Base-by-base conservation (phyloP, 2,113 vertebrate species). In the Zapornia atra region DNA sequence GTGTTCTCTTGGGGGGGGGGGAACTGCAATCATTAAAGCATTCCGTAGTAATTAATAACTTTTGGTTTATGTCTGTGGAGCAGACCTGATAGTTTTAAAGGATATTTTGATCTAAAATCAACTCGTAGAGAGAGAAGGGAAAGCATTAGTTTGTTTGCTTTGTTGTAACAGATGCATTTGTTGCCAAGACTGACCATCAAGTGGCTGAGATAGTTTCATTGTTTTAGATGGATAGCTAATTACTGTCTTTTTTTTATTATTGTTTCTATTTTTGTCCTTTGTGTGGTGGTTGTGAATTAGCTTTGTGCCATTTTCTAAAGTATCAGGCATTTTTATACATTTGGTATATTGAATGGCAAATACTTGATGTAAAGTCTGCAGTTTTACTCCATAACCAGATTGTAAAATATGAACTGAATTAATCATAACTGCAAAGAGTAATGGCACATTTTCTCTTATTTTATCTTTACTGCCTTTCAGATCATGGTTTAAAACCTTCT, bases 361-460 rank as follows among this genome's bases (percentile, higher is more conserved):
- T 98, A 94, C 96, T 98, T 98, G 98, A 98, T 98, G 97, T 98
- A 98, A 98, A 98, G 98, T 98, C 98, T 98, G 98, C 98, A 98
- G 98, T 98, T 98, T 98, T 98, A 98, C 98, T 98, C 98, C 97
- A 97, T 98, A 98, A 98, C 98, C 98, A 98, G 98, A 98, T 98
- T 98, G 98, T 98, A 98, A 99, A 98, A 99, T 98, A 98, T 99
- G 98, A 98, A 98, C 98, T 98, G 98, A 98, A 99, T 99, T 99
- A 98, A 99, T 98, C 98, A 98, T 97, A 98, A 98, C 98, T 97
- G 98, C 97, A 85, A 98, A 98, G 98, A 98, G 97, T 98, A 98
- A 98, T 98, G 98, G 98, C 94, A 98, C 97, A 97, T 98, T 98
- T 98, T 98, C 98, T 97, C 97, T 96, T 98, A 98, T 98, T 98